Evolutionary conservation across 2,797 vertebrate genomes (phyloP).

Genomic region (Bradypodion ventrale): DNA sequence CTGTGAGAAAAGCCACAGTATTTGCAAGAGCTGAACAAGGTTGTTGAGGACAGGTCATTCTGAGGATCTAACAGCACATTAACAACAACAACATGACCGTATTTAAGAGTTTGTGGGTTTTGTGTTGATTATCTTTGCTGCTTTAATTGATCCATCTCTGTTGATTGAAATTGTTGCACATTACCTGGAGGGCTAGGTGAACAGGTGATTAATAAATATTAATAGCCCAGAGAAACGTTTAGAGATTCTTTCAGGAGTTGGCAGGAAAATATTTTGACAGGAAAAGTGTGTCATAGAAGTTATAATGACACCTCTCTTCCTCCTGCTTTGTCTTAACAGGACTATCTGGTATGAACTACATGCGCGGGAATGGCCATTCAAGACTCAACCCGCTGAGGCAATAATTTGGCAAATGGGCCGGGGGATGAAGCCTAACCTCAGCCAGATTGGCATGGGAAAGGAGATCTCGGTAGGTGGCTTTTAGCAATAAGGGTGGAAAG

Average conservation of each 20-base stretch:
- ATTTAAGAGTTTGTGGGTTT: background rate
- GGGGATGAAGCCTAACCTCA: constrained; percentile 96
- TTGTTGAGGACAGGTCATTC: too few relatives aligned
- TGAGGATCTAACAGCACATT: too few relatives aligned
- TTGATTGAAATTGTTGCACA: background rate
- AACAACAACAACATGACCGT: too few relatives aligned
- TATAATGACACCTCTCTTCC: background rate
- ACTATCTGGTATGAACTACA: constrained; percentile 99
- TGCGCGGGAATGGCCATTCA: constrained; percentile 98
- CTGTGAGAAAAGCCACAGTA: too few relatives aligned
- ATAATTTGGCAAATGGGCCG: constrained; percentile 98
- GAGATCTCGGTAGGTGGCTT: constrained; percentile 91
- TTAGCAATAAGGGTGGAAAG: too few relatives aligned
- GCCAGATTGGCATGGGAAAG: constrained; percentile 96
- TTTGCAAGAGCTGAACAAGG: too few relatives aligned
- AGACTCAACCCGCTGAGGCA: constrained; percentile 95
- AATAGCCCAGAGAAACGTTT: background rate
- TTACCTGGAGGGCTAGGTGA: too few relatives aligned
- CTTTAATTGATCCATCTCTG: background rate
- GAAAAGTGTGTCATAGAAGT: background rate
- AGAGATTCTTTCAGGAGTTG: background rate
- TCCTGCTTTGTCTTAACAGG: constrained; percentile 71
- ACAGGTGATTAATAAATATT: background rate
- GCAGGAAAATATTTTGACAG: background rate
- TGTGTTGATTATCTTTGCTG: background rate